Percentiles rank a stretch among this genome's conserved stretches.
These are phyloP conservation scores for Chromoteleia sp. DNA, from an alignment of 2,888 invertebrate genomes.

Conservation along the genomic window DNA sequence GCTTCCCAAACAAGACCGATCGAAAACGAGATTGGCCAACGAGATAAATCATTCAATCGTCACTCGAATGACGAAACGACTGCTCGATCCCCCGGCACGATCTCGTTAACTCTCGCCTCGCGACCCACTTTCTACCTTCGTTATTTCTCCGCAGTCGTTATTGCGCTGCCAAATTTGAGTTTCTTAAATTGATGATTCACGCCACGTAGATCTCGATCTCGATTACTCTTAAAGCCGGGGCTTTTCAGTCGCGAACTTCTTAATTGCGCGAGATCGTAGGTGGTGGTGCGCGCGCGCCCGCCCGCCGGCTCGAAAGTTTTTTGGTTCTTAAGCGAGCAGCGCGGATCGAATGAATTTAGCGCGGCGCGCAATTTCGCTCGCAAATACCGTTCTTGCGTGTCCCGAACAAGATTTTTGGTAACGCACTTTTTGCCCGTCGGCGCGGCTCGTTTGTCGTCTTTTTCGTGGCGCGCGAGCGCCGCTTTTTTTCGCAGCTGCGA, in stretches of 20 bases:
- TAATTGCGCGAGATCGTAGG: slow-evolving; percentile 29
- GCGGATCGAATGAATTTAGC: no score
- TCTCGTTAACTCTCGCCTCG: slow-evolving; percentile 74
- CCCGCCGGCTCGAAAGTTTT: no score
- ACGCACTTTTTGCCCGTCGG: slow-evolving; percentile 36
- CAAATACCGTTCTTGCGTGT: slow-evolving; percentile 12
- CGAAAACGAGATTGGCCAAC: slow-evolving; percentile 60
- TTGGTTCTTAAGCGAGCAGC: not conserved
- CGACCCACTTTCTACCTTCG: slow-evolving; percentile 71
- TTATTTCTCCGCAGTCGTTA: slow-evolving; percentile 45
- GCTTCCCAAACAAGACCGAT: slow-evolving; percentile 40
- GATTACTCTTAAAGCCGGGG: slow-evolving; percentile 14
- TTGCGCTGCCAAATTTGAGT: slow-evolving; percentile 57
- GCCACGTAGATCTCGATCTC: slow-evolving; percentile 31
- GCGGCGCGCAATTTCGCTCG: slow-evolving; percentile 1
- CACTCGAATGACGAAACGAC: slow-evolving; percentile 71
- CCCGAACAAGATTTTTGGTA: slow-evolving; percentile 23
- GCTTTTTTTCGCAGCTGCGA: no score
- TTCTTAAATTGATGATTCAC: slow-evolving; percentile 53
- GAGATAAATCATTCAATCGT: slow-evolving; percentile 62
- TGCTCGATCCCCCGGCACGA: slow-evolving; percentile 73
- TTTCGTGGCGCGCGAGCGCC: slow-evolving; percentile 36
- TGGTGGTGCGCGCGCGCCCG: not conserved
- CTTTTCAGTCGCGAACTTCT: slow-evolving; percentile 17
- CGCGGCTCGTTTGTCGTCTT: slow-evolving; percentile 52